Conservation (phyloP, 2,113 vertebrate genomes). For the Raja brachyura region DNA sequence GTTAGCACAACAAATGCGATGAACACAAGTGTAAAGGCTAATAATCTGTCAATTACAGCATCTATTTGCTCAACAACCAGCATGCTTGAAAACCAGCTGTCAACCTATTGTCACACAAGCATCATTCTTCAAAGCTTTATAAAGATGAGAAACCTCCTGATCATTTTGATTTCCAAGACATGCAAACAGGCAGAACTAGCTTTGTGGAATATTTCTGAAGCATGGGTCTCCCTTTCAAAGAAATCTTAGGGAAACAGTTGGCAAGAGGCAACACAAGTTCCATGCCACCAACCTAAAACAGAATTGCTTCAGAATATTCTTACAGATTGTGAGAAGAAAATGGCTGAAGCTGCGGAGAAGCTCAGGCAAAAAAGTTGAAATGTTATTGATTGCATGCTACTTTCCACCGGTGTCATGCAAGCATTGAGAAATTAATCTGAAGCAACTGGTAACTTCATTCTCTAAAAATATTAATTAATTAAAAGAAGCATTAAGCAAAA, state of each 20-base stretch:
- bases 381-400: slow-evolving; percentile 47
- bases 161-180: slow-evolving; percentile 46
- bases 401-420: slow-evolving; percentile 67
- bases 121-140: background rate
- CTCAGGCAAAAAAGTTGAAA: slow-evolving; percentile 73
- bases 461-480: background rate
- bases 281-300: slow-evolving; percentile 99
- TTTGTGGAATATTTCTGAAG: slow-evolving; percentile 76
- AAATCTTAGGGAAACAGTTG: slow-evolving; percentile 68
- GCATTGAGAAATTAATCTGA: slow-evolving; percentile 59
- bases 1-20: slow-evolving; percentile 6
- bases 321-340: slow-evolving; percentile 81
- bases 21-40: background rate
- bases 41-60: background rate
- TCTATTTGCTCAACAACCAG: background rate
- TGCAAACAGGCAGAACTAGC: slow-evolving; percentile 66
- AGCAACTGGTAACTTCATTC: slow-evolving; percentile 45
- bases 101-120: background rate
- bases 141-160: slow-evolving; percentile 10
- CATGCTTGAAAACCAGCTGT: background rate
- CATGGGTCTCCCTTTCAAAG: slow-evolving; percentile 75
- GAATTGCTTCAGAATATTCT: slow-evolving; percentile 99
- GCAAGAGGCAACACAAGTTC: slow-evolving; percentile 98
- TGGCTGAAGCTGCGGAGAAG: slow-evolving; percentile 81
- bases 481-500: slow-evolving; percentile 21